phyloP scores from a whole-genome alignment of 2,797 vertebrate species.

The Echeneis naucrates region DNA sequence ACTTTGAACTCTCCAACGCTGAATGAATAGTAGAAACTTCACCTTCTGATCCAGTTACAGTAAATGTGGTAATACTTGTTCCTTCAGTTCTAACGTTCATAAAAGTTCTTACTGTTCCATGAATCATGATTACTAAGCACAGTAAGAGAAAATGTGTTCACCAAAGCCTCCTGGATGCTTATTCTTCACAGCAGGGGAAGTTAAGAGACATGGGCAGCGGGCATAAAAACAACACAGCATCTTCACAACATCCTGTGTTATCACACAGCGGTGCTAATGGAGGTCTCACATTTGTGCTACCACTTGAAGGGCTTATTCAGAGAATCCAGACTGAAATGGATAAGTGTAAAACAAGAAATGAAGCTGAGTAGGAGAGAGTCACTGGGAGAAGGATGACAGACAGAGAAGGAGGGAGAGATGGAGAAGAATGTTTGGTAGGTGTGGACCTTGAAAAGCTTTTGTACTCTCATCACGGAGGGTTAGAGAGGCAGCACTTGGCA shows the following conservation, averaged over 20 bases:
- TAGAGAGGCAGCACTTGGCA: conserved; percentile 77
- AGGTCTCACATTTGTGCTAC: conserved; percentile 44
- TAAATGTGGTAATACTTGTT: conserved; percentile 4
- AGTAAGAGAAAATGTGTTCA: conserved; percentile 32
- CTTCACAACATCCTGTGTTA: conserved; percentile 48
- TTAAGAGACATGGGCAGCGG: conserved; percentile 16
- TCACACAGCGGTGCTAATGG: conserved; percentile 45
- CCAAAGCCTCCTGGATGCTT: conserved; percentile 42
- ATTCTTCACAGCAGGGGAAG: conserved; percentile 48
- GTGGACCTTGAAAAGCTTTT: conserved; percentile 72
- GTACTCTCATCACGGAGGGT: conserved; percentile 69
- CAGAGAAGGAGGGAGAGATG: conserved; percentile 43
- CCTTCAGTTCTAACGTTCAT: conserved; percentile 47
- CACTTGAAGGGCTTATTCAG: conserved; percentile 48
- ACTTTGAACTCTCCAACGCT: conserved; percentile 12
- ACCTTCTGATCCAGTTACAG: conserved; percentile 34
- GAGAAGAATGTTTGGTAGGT: conserved; percentile 63
- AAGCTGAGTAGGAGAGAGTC: conserved; percentile 47
- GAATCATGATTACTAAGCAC: conserved; percentile 51
- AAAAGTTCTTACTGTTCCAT: conserved; percentile 39
- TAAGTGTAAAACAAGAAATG: conserved; percentile 62
- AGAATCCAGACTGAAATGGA: conserved; percentile 65
- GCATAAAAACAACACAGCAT: conserved; percentile 41
- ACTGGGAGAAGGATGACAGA: conserved; percentile 41
- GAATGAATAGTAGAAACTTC: conserved; percentile 24